A percentile compares a stretch with the other conserved stretches of the same genome.
Evolutionary conservation across 2,113 vertebrate species (phyloP).

Genomic region (Rhizomys pruinosus): DNA sequence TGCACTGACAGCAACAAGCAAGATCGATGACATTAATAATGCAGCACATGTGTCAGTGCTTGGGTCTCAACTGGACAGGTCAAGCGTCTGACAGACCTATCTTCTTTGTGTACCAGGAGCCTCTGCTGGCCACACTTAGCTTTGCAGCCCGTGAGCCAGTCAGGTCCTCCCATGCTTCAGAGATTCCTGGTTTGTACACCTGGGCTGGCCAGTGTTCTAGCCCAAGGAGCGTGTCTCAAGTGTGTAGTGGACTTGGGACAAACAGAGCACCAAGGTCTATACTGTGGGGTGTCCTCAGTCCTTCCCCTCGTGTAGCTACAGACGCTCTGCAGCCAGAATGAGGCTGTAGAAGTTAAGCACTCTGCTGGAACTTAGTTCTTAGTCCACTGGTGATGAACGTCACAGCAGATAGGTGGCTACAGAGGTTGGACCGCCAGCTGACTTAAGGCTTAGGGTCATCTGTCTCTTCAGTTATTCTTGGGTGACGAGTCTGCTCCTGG

Average conservation of each 20-base stretch:
- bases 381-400: not conserved
- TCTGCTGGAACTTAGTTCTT: no score
- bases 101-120: not conserved
- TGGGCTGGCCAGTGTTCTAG: no score
- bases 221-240: not conserved
- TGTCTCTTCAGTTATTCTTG: not conserved
- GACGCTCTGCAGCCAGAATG: not conserved
- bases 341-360: not conserved
- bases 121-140: not conserved
- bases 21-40: no score
- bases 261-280: not conserved
- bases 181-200: not conserved
- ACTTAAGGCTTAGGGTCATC: no score
- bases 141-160: not conserved
- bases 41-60: rapidly evolving
- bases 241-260: no score
- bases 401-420: no score
- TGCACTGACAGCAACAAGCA: no score
- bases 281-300: not conserved
- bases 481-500: not conserved
- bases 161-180: not conserved
- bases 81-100: not conserved
- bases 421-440: not conserved
- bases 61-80: not conserved
- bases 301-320: not conserved